These are phyloP conservation scores for Drosophila neonasuta DNA, from an alignment of 2,888 invertebrate species.

Conservation along the genomic window DNA sequence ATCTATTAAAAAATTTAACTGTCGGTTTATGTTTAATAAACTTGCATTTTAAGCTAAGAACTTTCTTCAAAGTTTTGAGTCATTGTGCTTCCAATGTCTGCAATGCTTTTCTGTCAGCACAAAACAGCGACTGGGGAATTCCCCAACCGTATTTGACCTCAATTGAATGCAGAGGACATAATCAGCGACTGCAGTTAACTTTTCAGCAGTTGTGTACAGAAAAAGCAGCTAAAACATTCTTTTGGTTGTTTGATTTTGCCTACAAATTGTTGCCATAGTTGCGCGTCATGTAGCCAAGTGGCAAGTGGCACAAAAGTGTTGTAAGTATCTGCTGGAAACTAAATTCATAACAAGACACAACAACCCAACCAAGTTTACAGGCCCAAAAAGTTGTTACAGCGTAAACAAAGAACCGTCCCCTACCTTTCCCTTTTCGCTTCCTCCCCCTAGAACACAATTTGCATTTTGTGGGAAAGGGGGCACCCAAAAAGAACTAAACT, in stretches of 20 bases:
- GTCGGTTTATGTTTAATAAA: neutral
- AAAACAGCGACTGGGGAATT: constrained; percentile 19
- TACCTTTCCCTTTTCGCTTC: neutral
- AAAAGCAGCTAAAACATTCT: constrained; percentile 19
- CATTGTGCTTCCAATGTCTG: neutral
- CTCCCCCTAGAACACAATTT: constrained; percentile 55
- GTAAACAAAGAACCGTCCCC: constrained; percentile 62
- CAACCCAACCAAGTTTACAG: constrained; percentile 20
- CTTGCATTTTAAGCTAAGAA: neutral
- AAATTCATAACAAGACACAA: constrained; percentile 67
- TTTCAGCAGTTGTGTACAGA: constrained; percentile 33
- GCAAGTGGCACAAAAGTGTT: constrained; percentile 65
- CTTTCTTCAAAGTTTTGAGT: neutral
- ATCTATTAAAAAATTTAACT: neutral
- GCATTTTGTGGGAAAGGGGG: constrained; percentile 54
- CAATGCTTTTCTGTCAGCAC: neutral
- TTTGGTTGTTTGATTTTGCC: constrained; percentile 55
- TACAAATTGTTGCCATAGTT: constrained; percentile 63
- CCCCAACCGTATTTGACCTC: constrained; percentile 44
- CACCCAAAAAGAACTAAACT: constrained; percentile 1
- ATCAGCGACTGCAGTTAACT: constrained; percentile 51
- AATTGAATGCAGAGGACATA: constrained; percentile 47
- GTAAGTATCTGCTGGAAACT: constrained; percentile 67
- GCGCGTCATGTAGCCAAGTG: constrained; percentile 58
- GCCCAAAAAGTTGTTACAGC: constrained; percentile 59